These are phyloP conservation scores for Pasiphila rectangulata DNA, from an alignment of 2,888 invertebrate genomes.

Conservation along the genomic window DNA sequence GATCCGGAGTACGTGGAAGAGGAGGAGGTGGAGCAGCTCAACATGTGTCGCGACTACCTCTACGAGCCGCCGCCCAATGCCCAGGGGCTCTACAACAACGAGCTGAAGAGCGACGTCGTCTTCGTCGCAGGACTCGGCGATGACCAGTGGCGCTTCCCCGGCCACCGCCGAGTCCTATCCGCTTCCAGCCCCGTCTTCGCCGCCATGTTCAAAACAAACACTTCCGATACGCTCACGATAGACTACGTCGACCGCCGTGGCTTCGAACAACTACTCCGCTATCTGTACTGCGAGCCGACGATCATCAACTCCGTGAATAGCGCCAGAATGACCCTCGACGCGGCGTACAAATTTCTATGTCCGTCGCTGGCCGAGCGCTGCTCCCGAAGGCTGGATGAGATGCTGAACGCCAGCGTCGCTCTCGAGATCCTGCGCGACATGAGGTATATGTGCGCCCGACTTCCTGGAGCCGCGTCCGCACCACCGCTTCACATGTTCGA, in stretches of 20 bases:
- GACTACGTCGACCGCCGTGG: constrained; percentile 84
- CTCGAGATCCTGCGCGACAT: constrained; percentile 83
- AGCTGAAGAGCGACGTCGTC: constrained; percentile 81
- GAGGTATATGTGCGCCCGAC: constrained; percentile 66
- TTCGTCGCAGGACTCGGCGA: constrained; percentile 84
- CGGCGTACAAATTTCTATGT: constrained; percentile 87
- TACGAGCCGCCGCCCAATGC: constrained; percentile 15
- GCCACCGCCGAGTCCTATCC: constrained; percentile 83
- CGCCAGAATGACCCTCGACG: constrained; percentile 85
- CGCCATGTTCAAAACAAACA: constrained; percentile 74
- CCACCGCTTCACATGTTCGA: constrained; percentile 70
- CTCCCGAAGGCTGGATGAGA: constrained; percentile 83
- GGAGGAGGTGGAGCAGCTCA: constrained; percentile 44
- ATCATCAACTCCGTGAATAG: constrained; percentile 83
- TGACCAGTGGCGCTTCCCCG: constrained; percentile 85
- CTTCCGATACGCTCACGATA: constrained; percentile 69
- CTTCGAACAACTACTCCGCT: constrained; percentile 84
- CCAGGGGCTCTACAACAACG: constrained; percentile 70
- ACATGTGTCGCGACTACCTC: constrained; percentile 12
- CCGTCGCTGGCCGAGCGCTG: constrained; percentile 85
- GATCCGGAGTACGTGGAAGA: constrained; percentile 51
- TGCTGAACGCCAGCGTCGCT: constrained; percentile 83
- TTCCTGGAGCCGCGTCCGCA: constrained; percentile 72
- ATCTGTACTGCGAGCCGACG: constrained; percentile 83
- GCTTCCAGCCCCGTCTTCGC: constrained; percentile 83